Evolutionary conservation across 1,140 invertebrate species (phyloP), one percentile per base, ranked within the genome.

Genomic region (Bombyx mandarina): DNA sequence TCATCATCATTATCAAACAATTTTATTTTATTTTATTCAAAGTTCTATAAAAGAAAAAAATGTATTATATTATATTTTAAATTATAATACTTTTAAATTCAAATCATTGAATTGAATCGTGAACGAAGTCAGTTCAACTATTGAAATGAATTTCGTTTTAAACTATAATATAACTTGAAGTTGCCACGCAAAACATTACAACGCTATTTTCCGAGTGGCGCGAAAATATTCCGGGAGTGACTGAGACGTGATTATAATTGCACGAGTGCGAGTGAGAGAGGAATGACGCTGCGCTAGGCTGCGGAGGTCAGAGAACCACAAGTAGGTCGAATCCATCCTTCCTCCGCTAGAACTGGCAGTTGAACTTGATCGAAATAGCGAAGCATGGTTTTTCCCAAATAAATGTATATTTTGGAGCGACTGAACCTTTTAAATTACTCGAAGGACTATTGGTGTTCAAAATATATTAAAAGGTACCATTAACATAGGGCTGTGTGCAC

Each of bases 271-370:
- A 75, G 49, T 63, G n/a, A 54, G 49, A 60, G 54, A 56, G 43
- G 9, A 35, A 44, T 8, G 54, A 69, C 55, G 61, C 67, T 74
- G 67, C 69, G 78, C 75, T 83, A 79, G 77, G 80, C 70, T 85
- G 72, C 72, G 71, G 80, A 82, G 82, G 82, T 86, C 82, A 84
- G 74, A 78, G 82, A 86, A 86, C 83, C 75, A 74, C 81, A 86
- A 86, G 77, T 86, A 69, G 83, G 83, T 83, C 83, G 83, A 66
- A 77, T 79, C 67, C 81, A 83, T 84, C 81, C 83, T 84, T 84
- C 75, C 71, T 67, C 62, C 62, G 63, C 75, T 72, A 65, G 69
- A 73, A 75, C 77, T 75, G 72, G 65, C 66, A 65, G 73, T 77
- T 86, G 80, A 86, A 86, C 83, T 84, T 86, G 81, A 78, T 75